Evolutionary conservation across 1,140 invertebrate species (phyloP), one percentile per base, ranked within the genome.

Genomic region (Colletes latitarsis): DNA sequence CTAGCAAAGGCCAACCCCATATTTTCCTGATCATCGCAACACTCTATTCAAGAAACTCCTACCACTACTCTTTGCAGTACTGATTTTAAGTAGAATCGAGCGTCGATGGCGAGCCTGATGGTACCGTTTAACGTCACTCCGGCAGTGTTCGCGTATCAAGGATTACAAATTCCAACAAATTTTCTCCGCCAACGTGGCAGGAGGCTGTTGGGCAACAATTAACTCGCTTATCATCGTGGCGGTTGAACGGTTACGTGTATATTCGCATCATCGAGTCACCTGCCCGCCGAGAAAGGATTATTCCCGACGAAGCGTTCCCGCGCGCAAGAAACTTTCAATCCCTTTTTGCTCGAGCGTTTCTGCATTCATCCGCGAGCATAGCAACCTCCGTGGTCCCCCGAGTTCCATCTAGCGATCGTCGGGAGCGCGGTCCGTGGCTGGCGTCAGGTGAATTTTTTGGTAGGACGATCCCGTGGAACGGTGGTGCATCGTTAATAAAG

Each of bases 401-500:
- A 66, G 60, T 58, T 85, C 15, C 60, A 43, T 84, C 84, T 60
- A 79, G 81, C 78, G 84, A 84, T 82, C 87, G 77, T 79, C 79
- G 58, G 30, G 72, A 30, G 57, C 49, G 19, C 46, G 12, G 17
- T 57, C 62, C 41, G 17, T 30, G 60, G 74, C 62, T 49, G 63
- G 79, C 67, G 74, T 82, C 81, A 77, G 78, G 83, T 87, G 73
- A 70, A 82, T 86, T 89, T 90, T 89, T 90, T 90, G 84, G 88
- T 86, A 80, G 83, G 77, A 82, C 85, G 82, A 86, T 82, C 82
- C 76, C 69, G 74, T 60, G 82, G 86, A 87, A 90, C 85, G 81
- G 84, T 86, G 84, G 77, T 88, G 88, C 83, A 88, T 92, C 91
- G 88, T 92, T 92, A 91, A 92, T 92, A 91, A 92, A 91, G 89